Conservation (phyloP, 2,888 invertebrate species). For the Drosophila neoperkinsi region DNA sequence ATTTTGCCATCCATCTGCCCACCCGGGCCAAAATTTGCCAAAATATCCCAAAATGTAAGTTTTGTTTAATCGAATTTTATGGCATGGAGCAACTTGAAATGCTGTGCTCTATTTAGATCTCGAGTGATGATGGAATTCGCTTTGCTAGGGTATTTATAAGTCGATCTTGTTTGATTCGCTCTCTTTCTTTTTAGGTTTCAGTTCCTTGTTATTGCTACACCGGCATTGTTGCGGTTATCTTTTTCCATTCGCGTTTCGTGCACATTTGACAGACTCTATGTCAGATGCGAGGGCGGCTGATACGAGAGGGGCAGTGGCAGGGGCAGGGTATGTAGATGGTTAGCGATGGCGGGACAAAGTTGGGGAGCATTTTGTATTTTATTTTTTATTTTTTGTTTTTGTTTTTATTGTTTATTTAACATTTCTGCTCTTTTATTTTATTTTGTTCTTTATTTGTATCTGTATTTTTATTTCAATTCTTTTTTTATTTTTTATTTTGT, state of each 20-base stretch:
- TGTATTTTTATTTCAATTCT: constrained; percentile 15
- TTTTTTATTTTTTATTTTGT: constrained; percentile 1
- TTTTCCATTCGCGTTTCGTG: constrained; percentile 34
- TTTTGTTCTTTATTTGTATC: constrained; percentile 26
- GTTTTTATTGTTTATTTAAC: constrained; percentile 75
- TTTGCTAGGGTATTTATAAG: constrained; percentile 21
- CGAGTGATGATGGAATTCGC: not conserved
- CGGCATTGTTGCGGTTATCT: constrained; percentile 52
- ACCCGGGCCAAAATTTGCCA: not conserved
- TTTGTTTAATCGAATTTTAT: not conserved
- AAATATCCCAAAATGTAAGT: not conserved
- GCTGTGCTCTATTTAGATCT: not conserved
- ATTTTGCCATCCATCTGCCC: not conserved
- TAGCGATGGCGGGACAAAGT: constrained; percentile 36
- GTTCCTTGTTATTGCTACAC: constrained; percentile 35
- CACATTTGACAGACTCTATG: constrained; percentile 62
- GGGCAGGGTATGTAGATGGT: constrained; percentile 36
- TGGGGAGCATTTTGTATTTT: constrained; percentile 24
- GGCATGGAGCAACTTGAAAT: not conserved
- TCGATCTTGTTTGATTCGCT: not conserved
- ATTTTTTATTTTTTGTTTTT: not conserved
- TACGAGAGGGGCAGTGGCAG: not conserved
- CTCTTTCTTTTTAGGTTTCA: constrained; percentile 2
- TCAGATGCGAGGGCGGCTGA: constrained; percentile 1
- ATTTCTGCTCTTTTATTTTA: constrained; percentile 66